These are phyloP conservation scores for Lepilemur septentrionalis DNA, from an alignment of 2,797 vertebrate genomes.

Conservation along the genomic window DNA sequence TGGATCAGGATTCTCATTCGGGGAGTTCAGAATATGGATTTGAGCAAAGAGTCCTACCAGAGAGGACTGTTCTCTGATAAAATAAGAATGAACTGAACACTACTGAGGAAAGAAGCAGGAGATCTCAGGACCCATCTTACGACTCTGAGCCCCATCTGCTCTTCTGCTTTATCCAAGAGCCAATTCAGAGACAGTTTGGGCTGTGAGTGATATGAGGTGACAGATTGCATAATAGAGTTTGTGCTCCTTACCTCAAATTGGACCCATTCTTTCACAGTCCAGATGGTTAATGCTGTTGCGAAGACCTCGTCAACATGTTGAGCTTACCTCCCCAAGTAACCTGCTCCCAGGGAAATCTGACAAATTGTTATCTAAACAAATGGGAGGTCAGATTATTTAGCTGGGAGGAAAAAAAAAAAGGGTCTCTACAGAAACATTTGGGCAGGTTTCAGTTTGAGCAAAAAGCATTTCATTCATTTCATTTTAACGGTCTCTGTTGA, in stretches of 20 bases:
- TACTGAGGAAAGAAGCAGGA: neutral
- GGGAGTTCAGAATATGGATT: neutral
- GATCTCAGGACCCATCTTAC: neutral
- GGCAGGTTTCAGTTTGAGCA: conserved; percentile 74
- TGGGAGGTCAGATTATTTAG: conserved; percentile 54
- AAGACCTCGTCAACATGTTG: neutral
- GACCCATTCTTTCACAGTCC: neutral
- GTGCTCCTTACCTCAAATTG: neutral
- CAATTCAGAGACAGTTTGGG: neutral
- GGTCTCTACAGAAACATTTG: conserved; percentile 71
- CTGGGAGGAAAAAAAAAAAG: neutral
- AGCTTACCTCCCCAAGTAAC: neutral
- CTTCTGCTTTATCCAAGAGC: neutral
- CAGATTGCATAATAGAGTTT: neutral
- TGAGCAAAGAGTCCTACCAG: neutral
- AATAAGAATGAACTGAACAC: neutral
- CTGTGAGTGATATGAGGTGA: neutral
- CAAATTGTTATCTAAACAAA: conserved; percentile 50
- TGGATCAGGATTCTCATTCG: neutral
- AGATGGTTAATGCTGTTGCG: neutral
- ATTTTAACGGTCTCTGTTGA: conserved; percentile 71
- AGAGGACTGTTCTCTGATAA: neutral
- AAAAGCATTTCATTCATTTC: conserved; percentile 63
- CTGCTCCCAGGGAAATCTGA: conserved; percentile 20
- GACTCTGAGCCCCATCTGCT: neutral